phyloP scores from a whole-genome alignment of 2,888 invertebrate genomes.

The Cryptosula pallasiana region DNA sequence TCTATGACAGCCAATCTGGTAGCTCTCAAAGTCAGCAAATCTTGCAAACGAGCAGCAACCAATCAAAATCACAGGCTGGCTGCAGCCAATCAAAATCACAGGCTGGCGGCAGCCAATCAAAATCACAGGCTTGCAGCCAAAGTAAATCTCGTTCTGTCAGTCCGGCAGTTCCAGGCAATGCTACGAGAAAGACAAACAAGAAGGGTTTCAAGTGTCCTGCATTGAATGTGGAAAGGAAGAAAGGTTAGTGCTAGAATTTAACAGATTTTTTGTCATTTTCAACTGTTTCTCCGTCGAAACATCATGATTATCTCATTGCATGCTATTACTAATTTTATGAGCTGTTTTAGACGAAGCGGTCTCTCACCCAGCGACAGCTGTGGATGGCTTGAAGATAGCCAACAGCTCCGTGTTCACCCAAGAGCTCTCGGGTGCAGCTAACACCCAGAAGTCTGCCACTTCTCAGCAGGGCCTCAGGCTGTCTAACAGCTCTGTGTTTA shows the following conservation, averaged over 20 bases:
- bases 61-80: too few species aligned
- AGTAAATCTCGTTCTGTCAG: neutral
- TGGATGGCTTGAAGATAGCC: neutral
- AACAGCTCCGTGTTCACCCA: conserved; percentile 12
- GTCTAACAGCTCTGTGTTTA: conserved; percentile 15
- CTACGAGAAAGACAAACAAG: neutral
- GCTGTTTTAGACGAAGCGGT: too few species aligned
- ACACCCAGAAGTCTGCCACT: neutral
- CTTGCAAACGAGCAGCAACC: too few species aligned
- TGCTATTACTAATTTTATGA: too few species aligned
- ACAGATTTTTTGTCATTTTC: too few species aligned
- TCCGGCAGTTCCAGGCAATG: neutral
- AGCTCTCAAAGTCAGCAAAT: too few species aligned
- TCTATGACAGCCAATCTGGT: too few species aligned
- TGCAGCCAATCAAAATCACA: neutral
- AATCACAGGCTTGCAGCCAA: neutral
- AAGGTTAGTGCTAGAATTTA: too few species aligned
- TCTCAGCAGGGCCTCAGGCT: neutral
- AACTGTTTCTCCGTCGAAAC: too few species aligned
- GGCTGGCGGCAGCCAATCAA: neutral
- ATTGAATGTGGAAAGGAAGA: neutral
- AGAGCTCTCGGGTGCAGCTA: neutral
- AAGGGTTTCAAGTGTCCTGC: conserved; percentile 11
- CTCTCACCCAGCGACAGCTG: too few species aligned
- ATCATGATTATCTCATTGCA: too few species aligned